phyloP scores from a whole-genome alignment of 1,140 invertebrate genomes.

The Phymorhynchus buccinoides region DNA sequence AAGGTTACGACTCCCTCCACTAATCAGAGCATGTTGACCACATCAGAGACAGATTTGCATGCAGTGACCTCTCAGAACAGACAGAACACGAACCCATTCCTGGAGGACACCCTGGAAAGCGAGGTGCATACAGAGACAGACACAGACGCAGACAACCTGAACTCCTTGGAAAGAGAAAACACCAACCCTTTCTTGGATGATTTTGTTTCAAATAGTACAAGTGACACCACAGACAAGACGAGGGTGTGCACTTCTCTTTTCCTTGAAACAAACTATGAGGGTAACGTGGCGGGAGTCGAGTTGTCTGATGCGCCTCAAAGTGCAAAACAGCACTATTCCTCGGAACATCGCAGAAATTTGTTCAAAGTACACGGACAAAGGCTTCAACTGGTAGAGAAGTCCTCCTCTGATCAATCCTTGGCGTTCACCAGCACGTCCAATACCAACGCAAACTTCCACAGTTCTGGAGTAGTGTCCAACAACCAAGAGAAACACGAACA shows the following conservation, averaged over 20 bases:
- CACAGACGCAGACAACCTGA: background rate
- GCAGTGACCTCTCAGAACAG: background rate
- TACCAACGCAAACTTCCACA: background rate
- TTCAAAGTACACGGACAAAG: background rate
- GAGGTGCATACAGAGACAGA: background rate
- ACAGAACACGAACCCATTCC: slow-evolving; percentile 26
- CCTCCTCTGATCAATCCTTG: background rate
- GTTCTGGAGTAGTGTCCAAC: background rate
- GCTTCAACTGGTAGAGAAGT: no score
- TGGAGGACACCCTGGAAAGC: background rate
- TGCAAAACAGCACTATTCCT: background rate
- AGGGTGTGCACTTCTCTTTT: background rate
- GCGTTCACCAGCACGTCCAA: background rate
- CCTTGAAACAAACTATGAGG: background rate
- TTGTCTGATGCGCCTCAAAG: background rate
- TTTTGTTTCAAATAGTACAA: background rate
- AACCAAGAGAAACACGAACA: background rate
- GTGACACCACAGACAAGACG: background rate
- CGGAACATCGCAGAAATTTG: background rate
- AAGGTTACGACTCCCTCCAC: no score
- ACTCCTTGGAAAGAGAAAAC: background rate
- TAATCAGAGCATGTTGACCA: no score
- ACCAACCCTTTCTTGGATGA: background rate
- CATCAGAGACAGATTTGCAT: background rate
- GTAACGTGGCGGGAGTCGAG: background rate